Conservation (phyloP, 2,113 vertebrate species). For the Gorsachius goisagi region DNA sequence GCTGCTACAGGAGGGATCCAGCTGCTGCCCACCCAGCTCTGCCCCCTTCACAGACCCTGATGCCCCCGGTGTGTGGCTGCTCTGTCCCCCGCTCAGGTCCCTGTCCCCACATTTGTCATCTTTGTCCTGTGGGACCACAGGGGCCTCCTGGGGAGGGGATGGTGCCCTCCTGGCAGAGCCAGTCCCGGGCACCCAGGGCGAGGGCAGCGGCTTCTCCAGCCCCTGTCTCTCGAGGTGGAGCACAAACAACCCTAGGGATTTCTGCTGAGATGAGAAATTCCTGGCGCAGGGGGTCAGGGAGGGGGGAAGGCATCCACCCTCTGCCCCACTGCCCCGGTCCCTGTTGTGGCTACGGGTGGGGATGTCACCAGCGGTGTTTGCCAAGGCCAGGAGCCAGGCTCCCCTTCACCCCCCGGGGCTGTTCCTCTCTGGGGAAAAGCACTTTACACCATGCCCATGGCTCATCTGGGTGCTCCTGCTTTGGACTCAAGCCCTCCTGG, state of each 20-base stretch:
- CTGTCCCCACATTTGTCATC: background rate
- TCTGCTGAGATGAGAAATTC: conserved; percentile 39
- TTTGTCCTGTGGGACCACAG: background rate
- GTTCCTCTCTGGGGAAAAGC: background rate
- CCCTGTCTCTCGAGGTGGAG: background rate
- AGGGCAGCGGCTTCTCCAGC: background rate
- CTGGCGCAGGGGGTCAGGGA: background rate
- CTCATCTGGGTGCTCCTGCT: background rate
- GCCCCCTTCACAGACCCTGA: background rate
- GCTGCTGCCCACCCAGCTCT: background rate
- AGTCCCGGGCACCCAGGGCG: accelerated
- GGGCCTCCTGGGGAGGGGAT: background rate
- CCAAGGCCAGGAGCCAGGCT: background rate
- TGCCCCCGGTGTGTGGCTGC: background rate
- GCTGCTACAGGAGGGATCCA: background rate
- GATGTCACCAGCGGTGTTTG: accelerated
- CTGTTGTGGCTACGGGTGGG: background rate
- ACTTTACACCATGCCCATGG: accelerated
- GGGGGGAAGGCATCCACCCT: background rate
- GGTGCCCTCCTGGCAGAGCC: background rate
- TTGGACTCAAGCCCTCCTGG: background rate
- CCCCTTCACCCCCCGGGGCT: background rate
- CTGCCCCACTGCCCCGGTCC: background rate
- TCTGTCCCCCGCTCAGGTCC: background rate
- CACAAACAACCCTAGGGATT: conserved; percentile 1